Percentiles rank a stretch among this genome's conserved stretches.
phyloP scores from a whole-genome alignment of 1,140 invertebrate species.

The Ceratina calcarata region DNA sequence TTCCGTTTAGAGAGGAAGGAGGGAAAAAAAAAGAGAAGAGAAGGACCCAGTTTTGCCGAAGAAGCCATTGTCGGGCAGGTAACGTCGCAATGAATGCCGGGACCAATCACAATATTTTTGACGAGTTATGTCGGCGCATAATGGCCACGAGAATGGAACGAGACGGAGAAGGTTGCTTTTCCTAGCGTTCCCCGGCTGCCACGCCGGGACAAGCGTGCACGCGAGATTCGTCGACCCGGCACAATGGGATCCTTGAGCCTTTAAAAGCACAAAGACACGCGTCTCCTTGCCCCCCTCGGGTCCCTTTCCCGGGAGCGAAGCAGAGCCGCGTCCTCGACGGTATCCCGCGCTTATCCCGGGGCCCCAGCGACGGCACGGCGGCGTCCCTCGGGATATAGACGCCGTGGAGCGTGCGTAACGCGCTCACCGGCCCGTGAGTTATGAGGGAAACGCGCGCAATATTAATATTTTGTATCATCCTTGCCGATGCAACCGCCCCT shows the following conservation, averaged over 20 bases:
- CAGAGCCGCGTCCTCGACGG: conserved; percentile 28
- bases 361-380: conserved; percentile 21
- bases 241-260: conserved; percentile 74
- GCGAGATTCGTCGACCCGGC: conserved; percentile 32
- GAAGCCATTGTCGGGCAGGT: conserved; percentile 68
- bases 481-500: conserved; percentile 66
- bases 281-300: conserved; percentile 1
- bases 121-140: conserved; percentile 79
- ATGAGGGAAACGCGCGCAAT: conserved; percentile 79
- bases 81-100: conserved; percentile 75
- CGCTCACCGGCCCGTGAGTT: conserved; percentile 79
- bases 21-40: conserved; percentile 7
- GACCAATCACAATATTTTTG: conserved; percentile 81
- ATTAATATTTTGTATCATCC: conserved; percentile 82
- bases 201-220: conserved; percentile 20
- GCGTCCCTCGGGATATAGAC: conserved; percentile 74
- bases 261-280: conserved; percentile 76
- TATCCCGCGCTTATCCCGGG: conserved; percentile 76
- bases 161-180: conserved; percentile 44
- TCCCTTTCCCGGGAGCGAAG: not conserved
- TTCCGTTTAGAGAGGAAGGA: not conserved
- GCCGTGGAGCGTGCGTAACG: conserved; percentile 79
- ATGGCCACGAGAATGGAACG: conserved; percentile 55
- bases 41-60: conserved; percentile 50
- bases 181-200: conserved; percentile 48